Evolutionary conservation across 1,140 invertebrate species (phyloP), one percentile per base, ranked within the genome.

Genomic region (Muscidifurax raptorellus): DNA sequence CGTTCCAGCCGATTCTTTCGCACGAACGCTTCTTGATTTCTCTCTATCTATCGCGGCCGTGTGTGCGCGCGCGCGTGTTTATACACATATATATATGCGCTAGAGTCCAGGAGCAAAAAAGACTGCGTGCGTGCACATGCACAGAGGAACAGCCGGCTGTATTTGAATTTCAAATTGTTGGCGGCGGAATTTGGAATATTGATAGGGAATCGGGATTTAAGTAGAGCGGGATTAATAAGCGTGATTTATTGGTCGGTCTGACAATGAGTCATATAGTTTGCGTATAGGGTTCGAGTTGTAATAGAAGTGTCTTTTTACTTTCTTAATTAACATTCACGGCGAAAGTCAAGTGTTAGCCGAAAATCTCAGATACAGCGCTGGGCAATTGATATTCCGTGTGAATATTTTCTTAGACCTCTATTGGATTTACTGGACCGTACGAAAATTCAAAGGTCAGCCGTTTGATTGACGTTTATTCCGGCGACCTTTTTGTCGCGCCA

Each of bases 11-110:
- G 88, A 89, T 89, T 89, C 86, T 89, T 87, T 88, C 89, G 87
- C 89, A 89, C 89, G 88, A 84, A 80, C 87, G 87, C 87, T 52
- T 72, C 89, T 87, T 85, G 84, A 88, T 87, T 88, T 87, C 85
- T 59, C 52, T 59, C 52, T 59, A 6, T 59, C 52, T 59, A 12
- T 69, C 15, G 30, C 18, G 27, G 9, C 25, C 64, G 27, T 75
- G 40, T 28, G 47, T 4, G 44, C 10, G 67, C 30, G 67, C 30
- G 67, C 25, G 32, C 44, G 36, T 75, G 72, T 75, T 10, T 74
- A 22, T 32, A 13, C 13, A 22, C 4, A 5, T 32, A 30, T 27
- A 47, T 47, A 47, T 47, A 40, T 47, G 15, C 15, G 18, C 6
- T 5, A 22, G 5, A 59, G 47, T 15, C 18, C 12, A 2, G 13